A percentile compares a stretch with the other conserved stretches of the same genome.
phyloP scores from a whole-genome alignment of 2,113 vertebrate genomes.

The Periophthalmodon schlosseri region DNA sequence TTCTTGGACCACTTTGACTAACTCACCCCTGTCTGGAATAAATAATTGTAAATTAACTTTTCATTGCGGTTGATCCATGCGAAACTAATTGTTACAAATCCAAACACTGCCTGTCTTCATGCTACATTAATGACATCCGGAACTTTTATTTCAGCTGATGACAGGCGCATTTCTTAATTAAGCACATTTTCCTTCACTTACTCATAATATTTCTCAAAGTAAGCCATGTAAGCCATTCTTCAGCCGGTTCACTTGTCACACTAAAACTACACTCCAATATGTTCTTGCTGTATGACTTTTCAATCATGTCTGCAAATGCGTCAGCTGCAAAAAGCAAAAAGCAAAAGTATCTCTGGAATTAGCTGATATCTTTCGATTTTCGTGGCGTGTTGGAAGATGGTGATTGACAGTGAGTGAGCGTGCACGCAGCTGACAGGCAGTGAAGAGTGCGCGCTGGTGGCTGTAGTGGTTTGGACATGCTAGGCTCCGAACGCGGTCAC shows the following conservation, averaged over 20 bases:
- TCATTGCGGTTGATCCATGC: not conserved
- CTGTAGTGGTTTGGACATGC: slow-evolving; percentile 45
- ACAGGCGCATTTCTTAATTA: slow-evolving; percentile 4
- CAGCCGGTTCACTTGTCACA: not conserved
- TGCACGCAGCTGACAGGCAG: slow-evolving; percentile 47
- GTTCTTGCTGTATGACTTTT: slow-evolving; percentile 25
- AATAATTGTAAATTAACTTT: not conserved
- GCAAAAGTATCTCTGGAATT: slow-evolving; percentile 36
- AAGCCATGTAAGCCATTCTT: not conserved
- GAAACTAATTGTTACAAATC: not conserved
- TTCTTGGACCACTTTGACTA: not conserved
- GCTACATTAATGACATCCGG: not conserved
- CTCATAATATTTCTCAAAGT: not conserved
- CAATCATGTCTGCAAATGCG: slow-evolving; percentile 32
- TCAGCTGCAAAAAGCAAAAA: slow-evolving; percentile 22
- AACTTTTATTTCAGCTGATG: not conserved
- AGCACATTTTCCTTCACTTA: not conserved
- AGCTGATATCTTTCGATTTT: slow-evolving; percentile 38
- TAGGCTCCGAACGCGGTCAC: slow-evolving; percentile 27
- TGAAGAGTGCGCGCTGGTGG: slow-evolving; percentile 51
- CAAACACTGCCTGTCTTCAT: not conserved
- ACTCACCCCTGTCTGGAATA: too few relatives aligned
- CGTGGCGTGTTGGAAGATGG: slow-evolving; percentile 34
- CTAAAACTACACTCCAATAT: not conserved
- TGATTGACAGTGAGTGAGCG: slow-evolving; percentile 64